Evolutionary conservation across 2,113 vertebrate genomes (phyloP).

Genomic region (Psilopsiagon aurifrons): DNA sequence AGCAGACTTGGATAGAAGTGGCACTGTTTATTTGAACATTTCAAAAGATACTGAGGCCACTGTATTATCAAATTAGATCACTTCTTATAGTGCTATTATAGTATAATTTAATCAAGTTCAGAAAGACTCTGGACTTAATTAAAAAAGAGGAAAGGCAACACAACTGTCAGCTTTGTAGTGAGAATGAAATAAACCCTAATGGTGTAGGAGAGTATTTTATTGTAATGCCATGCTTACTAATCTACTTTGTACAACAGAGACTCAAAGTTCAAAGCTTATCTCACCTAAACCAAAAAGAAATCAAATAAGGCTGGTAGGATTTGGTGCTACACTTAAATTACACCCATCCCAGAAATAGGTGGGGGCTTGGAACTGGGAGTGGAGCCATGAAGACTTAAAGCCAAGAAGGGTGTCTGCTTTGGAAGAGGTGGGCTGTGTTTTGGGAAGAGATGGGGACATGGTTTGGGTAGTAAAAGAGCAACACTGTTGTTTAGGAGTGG

Average conservation of each 20-base stretch:
- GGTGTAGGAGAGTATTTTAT: neutral
- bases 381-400: neutral
- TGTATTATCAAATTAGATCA: neutral
- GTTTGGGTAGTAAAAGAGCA: neutral
- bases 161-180: neutral
- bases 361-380: neutral
- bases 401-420: neutral
- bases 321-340: neutral
- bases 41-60: neutral
- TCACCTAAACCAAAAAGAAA: neutral
- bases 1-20: neutral
- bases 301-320: neutral
- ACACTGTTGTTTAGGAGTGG: neutral
- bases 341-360: neutral
- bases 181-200: conserved; percentile 34
- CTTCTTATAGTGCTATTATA: neutral
- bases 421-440: neutral
- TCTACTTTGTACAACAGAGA: neutral
- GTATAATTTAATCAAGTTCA: conserved; percentile 3
- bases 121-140: conserved; percentile 6
- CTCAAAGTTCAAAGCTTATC: conserved; percentile 17
- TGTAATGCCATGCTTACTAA: neutral
- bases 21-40: neutral
- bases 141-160: conserved; percentile 2
- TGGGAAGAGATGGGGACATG: neutral